A percentile compares a stretch with the other conserved stretches of the same genome.
Evolutionary conservation across 2,113 vertebrate species (phyloP).

Genomic region (Cyprinodon brontotheroides): DNA sequence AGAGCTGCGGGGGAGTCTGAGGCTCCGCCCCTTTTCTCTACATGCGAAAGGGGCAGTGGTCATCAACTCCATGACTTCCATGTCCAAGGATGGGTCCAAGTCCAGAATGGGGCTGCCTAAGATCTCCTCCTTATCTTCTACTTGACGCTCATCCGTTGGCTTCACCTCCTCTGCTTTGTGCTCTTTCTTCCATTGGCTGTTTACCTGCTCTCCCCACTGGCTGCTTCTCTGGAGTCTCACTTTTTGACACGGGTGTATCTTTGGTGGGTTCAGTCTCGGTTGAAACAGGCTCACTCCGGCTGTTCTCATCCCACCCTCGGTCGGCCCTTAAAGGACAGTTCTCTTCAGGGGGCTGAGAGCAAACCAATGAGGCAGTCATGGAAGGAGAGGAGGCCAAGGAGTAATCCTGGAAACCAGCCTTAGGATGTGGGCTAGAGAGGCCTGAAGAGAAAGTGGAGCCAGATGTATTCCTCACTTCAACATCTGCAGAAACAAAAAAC

Average conservation of each 20-base stretch:
- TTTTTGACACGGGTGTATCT: conserved; percentile 30
- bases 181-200: conserved; percentile 22
- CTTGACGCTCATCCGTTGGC: conserved; percentile 1
- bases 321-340: background rate
- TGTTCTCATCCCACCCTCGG: background rate
- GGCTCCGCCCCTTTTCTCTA: conserved; percentile 68
- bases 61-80: conserved; percentile 71
- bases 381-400: conserved; percentile 6
- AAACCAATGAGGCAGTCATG: conserved; percentile 22
- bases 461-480: conserved; percentile 3
- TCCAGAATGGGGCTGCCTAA: conserved; percentile 52
- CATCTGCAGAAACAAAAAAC: conserved; percentile 32
- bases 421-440: background rate
- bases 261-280: conserved; percentile 21
- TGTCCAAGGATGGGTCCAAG: conserved; percentile 58
- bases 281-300: conserved; percentile 6
- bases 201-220: background rate
- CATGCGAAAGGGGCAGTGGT: conserved; percentile 36
- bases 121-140: conserved; percentile 30
- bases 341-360: background rate
- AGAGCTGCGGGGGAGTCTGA: conserved; percentile 67
- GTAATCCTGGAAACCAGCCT: conserved; percentile 31
- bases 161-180: background rate
- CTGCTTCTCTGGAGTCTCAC: conserved; percentile 26
- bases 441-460: background rate